Conservation (phyloP, 2,113 vertebrate species). For the Camelus dromedarius region DNA sequence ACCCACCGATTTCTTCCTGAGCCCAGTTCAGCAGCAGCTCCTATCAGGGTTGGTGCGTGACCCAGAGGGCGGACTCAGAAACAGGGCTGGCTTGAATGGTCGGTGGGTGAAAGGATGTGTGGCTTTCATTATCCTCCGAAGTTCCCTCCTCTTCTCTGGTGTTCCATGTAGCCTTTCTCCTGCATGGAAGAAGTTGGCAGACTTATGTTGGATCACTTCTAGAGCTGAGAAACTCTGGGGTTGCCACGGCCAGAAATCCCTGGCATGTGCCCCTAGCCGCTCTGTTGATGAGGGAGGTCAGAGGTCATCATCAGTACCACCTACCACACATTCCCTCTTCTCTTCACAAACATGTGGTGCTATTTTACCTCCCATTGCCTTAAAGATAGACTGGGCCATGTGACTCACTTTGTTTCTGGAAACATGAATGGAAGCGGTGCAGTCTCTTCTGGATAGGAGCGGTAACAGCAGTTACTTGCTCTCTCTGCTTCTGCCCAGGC, state of each 20-base stretch:
- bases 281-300: not conserved
- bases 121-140: not conserved
- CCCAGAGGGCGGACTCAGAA: not conserved
- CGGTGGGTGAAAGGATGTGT: rapidly evolving
- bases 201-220: not conserved
- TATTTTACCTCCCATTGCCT: not conserved
- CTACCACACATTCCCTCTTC: not conserved
- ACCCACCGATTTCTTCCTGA: not conserved
- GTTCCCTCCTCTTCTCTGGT: not conserved
- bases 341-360: not conserved
- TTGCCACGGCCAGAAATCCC: not conserved
- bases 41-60: not conserved
- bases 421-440: not conserved
- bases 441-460: not conserved
- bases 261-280: not conserved
- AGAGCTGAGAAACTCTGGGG: not conserved
- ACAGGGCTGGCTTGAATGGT: not conserved
- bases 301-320: not conserved
- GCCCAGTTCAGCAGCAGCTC: not conserved
- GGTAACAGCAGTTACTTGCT: not conserved
- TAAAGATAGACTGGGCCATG: not conserved
- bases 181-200: not conserved
- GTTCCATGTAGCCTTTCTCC: not conserved
- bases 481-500: not conserved
- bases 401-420: not conserved